Conservation (phyloP, 1,140 invertebrate species). For the Oreohelix idahoensis region DNA sequence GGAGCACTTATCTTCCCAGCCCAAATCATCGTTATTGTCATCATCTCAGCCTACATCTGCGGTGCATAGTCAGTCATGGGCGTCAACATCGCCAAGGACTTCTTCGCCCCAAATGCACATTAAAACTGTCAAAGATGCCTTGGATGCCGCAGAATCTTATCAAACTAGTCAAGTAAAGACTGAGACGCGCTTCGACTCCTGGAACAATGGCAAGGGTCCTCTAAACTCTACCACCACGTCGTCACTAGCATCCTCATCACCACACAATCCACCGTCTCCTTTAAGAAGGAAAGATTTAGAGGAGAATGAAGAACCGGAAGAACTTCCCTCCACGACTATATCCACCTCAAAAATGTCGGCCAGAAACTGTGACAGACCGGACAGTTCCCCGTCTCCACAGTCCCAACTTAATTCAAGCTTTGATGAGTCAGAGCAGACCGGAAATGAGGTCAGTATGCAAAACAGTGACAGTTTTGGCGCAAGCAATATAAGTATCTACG, state of each 20-base stretch:
- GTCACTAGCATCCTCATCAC: background rate
- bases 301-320: background rate
- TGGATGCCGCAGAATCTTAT: background rate
- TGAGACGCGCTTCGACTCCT: background rate
- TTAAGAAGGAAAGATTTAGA: background rate
- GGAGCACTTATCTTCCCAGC: constrained; percentile 7
- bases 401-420: constrained; percentile 35
- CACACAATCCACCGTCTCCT: background rate
- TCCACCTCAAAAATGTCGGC: background rate
- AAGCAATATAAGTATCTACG: constrained; percentile 25
- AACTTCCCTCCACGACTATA: background rate
- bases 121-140: background rate
- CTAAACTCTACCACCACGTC: background rate
- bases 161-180: background rate
- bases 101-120: background rate
- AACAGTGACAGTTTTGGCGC: background rate
- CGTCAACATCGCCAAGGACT: background rate
- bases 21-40: background rate
- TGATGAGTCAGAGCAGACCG: constrained; percentile 9
- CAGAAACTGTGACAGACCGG: constrained; percentile 23
- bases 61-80: background rate
- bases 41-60: background rate
- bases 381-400: constrained; percentile 34
- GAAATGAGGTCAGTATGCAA: constrained; percentile 9
- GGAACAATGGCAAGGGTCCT: background rate